Conservation (phyloP, 2,888 invertebrate genomes). For the Erpobdella octoculata region DNA sequence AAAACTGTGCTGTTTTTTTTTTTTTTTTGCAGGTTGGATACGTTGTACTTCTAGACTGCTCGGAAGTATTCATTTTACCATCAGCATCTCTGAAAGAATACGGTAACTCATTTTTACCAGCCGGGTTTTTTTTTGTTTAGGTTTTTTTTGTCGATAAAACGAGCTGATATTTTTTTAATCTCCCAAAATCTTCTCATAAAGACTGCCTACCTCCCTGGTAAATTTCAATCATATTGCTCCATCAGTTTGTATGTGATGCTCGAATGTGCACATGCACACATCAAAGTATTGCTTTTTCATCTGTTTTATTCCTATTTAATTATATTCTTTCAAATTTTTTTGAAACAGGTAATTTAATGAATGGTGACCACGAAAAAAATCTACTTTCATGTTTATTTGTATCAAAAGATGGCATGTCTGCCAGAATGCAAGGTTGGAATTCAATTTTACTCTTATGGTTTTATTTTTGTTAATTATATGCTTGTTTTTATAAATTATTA, state of each 20-base stretch:
- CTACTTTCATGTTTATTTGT: background rate
- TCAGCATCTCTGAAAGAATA: conserved; percentile 1
- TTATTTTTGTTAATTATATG: background rate
- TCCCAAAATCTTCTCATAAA: too few relatives aligned
- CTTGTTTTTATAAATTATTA: too few relatives aligned
- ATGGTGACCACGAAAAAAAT: background rate
- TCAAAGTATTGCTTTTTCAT: too few relatives aligned
- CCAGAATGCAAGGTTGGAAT: background rate
- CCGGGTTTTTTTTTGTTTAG: too few relatives aligned
- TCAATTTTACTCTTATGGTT: background rate
- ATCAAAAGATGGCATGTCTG: background rate
- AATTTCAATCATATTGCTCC: too few relatives aligned
- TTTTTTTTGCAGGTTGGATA: conserved; percentile 22
- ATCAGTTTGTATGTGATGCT: too few relatives aligned
- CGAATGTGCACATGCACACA: too few relatives aligned
- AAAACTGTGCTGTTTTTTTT: too few relatives aligned
- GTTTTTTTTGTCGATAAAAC: too few relatives aligned
- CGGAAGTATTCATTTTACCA: conserved; percentile 18
- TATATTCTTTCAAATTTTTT: background rate
- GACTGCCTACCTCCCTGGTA: too few relatives aligned
- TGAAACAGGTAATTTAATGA: background rate
- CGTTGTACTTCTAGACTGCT: background rate
- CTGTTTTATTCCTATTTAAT: background rate
- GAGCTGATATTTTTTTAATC: background rate
- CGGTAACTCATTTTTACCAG: too few relatives aligned